Base-by-base conservation (phyloP, 2,888 invertebrate species). In the Formica aserva region DNA sequence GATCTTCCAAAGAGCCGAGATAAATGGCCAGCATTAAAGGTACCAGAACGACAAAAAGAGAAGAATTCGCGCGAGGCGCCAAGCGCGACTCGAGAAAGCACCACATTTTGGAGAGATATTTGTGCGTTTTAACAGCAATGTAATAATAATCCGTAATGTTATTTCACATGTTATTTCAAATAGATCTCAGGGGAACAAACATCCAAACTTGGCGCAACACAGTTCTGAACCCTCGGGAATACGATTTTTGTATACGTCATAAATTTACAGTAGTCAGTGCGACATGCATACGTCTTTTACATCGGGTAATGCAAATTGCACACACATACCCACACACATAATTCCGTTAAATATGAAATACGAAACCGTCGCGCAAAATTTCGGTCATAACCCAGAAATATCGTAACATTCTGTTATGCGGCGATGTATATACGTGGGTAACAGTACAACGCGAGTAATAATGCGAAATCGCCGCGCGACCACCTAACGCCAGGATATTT, bases 271-370 rank as follows among this genome's bases (percentile, higher is more conserved):
- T 41, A 55, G 22, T 77, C 69, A 69, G n/a, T 69, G 41, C 38
- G 55, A 41, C 29, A 45, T 57, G 22, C 41, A 48, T 18, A 45
- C 13, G 4, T 32, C 48, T 76, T 35, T 55, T 77, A 38, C 38
- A 45, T 15, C 13, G 66, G n/a, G 15, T 38, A 38, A 75, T 13
- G 66, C 65, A 38, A 41, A 9, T 15, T 13, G 67, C 29, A 45
- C 3, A 57, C 4, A 26, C 5, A 6, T 6, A 13, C n/a, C n/a
- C 8, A 11, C 9, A 22, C 15, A 18, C 45, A 75, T 18, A 32
- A 22, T 41, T 29, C 55, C 41, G 41, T 78, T 22, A 74, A 69
- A 48, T 86, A 85, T 82, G 82, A 87, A 62, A 83, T 87, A 83
- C 52, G 72, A 80, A 82, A 81, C 41, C 76, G 69, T 32, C 35